These are phyloP conservation scores for Phrynocephalus versicolor DNA, from an alignment of 2,113 vertebrate genomes.

Conservation along the genomic window DNA sequence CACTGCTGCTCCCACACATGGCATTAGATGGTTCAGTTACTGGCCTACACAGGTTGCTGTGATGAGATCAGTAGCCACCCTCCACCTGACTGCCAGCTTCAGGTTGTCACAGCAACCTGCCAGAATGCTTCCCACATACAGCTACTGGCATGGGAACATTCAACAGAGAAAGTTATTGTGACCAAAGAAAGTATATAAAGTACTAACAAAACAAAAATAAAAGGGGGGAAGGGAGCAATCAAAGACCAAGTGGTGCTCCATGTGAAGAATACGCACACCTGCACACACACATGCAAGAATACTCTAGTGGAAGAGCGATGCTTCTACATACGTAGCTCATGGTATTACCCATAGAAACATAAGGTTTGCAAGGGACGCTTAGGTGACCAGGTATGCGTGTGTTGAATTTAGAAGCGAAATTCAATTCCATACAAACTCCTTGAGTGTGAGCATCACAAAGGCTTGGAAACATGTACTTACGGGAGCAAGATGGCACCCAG, in stretches of 20 bases:
- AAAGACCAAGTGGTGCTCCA: not conserved
- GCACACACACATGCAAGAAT: no score
- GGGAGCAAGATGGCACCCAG: not conserved
- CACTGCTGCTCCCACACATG: not conserved
- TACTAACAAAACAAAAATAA: not conserved
- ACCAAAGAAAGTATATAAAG: not conserved
- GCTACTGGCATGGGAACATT: no score
- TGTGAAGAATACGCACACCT: not conserved
- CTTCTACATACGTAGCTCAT: not conserved
- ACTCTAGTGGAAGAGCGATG: no score
- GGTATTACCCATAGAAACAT: not conserved
- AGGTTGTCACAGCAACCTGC: conserved; percentile 1
- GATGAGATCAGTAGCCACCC: not conserved
- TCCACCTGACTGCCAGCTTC: not conserved
- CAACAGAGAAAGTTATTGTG: not conserved
- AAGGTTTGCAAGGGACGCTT: not conserved
- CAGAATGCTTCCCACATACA: not conserved
- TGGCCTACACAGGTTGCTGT: not conserved
- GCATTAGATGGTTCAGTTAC: not conserved
- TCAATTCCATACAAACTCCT: not conserved
- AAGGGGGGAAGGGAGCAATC: not conserved
- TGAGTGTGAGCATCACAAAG: not conserved
- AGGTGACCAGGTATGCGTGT: not conserved
- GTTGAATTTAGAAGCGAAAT: not conserved
- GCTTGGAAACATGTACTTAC: not conserved